phyloP scores from a whole-genome alignment of 2,888 invertebrate species.

The Cataglyphis cursor region DNA sequence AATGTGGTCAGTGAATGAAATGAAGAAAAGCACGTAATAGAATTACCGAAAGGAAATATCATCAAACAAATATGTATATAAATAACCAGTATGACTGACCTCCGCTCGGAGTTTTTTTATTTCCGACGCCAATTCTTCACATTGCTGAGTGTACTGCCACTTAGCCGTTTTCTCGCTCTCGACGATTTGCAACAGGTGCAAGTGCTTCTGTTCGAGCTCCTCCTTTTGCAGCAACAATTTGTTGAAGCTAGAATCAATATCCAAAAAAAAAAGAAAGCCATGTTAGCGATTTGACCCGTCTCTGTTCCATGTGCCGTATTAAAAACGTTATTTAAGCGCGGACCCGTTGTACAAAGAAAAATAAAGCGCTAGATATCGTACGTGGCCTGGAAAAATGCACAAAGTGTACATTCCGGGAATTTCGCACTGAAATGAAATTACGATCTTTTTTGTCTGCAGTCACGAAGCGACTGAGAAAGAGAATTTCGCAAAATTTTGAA shows the following conservation, averaged over 20 bases:
- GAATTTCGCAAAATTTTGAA: constrained; percentile 2
- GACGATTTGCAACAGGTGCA: constrained; percentile 95
- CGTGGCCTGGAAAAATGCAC: constrained; percentile 17
- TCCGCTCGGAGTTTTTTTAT: constrained; percentile 96
- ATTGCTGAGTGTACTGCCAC: constrained; percentile 97
- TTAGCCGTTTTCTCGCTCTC: constrained; percentile 97
- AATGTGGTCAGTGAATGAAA: background rate
- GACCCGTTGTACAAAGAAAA: background rate
- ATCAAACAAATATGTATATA: background rate
- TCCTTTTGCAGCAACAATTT: constrained; percentile 95
- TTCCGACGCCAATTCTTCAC: constrained; percentile 95
- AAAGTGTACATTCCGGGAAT: constrained; percentile 1
- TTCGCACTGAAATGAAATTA: constrained; percentile 24
- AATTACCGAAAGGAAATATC: constrained; percentile 7
- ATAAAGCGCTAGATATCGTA: constrained; percentile 18
- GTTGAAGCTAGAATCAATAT: constrained; percentile 91
- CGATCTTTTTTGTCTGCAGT: constrained; percentile 2
- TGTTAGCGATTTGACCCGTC: constrained; percentile 3
- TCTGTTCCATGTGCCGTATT: background rate
- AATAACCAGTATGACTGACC: constrained; percentile 87
- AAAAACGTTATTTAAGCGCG: constrained; percentile 35
- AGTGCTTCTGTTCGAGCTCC: constrained; percentile 96
- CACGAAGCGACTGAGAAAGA: background rate
- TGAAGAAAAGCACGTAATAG: background rate
- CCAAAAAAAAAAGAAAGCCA: constrained; percentile 24